Conservation (phyloP, 2,888 invertebrate genomes). For the Heteromyza rotundicornis region DNA sequence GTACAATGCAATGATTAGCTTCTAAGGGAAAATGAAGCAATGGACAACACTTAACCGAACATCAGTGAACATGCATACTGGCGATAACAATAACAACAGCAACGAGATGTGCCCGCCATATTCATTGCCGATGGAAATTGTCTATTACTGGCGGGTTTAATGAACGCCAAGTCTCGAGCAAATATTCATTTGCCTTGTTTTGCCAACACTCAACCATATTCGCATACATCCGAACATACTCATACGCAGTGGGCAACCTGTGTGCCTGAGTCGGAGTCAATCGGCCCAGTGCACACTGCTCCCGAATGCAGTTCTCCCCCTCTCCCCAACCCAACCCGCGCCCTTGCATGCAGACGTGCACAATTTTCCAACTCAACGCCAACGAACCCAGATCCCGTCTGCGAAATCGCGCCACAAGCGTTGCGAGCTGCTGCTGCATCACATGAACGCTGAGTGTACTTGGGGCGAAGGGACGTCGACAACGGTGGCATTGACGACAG, state of each 20-base stretch:
- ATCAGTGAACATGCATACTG: too few species aligned
- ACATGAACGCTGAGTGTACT: too few species aligned
- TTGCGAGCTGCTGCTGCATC: not conserved
- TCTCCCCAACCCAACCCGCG: too few species aligned
- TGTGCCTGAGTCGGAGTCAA: too few species aligned
- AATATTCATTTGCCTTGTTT: constrained; percentile 46
- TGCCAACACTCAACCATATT: constrained; percentile 8
- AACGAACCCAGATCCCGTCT: not conserved
- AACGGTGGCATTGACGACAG: constrained; percentile 3
- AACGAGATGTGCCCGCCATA: not conserved
- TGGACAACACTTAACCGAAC: too few species aligned
- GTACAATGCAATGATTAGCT: too few species aligned
- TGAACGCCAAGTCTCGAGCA: constrained; percentile 57
- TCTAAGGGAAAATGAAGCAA: too few species aligned
- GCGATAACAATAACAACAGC: not conserved
- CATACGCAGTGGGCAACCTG: not conserved
- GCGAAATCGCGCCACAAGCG: not conserved
- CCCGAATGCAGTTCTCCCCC: too few species aligned
- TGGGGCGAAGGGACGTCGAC: too few species aligned
- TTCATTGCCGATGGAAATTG: constrained; percentile 11
- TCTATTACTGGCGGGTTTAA: constrained; percentile 54
- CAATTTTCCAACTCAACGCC: not conserved
- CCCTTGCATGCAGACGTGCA: too few species aligned
- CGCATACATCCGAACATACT: not conserved
- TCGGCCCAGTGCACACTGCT: too few species aligned